phyloP scores from a whole-genome alignment of 2,888 invertebrate species.

The Trichopoda pennipes region DNA sequence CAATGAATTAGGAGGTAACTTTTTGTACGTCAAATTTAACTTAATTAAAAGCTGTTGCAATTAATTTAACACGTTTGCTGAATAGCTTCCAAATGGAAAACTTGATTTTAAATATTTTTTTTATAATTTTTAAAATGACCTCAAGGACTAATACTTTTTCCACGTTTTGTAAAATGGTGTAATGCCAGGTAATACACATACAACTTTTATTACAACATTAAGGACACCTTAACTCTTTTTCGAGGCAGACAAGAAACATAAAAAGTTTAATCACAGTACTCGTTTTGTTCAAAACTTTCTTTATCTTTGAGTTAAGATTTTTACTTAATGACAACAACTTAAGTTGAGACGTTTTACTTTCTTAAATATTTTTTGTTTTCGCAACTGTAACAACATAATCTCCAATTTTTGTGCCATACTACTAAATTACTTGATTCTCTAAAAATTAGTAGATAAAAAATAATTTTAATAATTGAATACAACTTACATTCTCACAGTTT shows the following conservation, averaged over 20 bases:
- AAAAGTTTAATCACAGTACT: constrained; percentile 50
- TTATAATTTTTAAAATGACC: no score
- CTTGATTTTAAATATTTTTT: no score
- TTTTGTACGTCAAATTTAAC: no score
- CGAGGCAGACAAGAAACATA: constrained; percentile 35
- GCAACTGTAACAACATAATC: constrained; percentile 39
- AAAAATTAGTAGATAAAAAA: neutral
- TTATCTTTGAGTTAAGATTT: constrained; percentile 47
- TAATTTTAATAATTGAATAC: constrained; percentile 22
- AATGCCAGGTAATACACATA: constrained; percentile 20
- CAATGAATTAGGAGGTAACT: no score
- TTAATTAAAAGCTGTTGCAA: no score
- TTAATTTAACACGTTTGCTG: no score
- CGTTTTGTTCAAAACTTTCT: constrained; percentile 3
- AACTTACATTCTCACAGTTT: constrained; percentile 15
- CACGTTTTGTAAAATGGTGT: constrained; percentile 29
- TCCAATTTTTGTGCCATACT: neutral
- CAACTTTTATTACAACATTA: constrained; percentile 60
- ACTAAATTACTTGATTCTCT: constrained; percentile 56
- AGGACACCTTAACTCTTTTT: constrained; percentile 56
- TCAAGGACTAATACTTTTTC: no score
- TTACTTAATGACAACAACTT: constrained; percentile 27
- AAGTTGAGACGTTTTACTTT: constrained; percentile 35
- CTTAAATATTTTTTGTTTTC: constrained; percentile 7
- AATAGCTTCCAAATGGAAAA: no score